phyloP scores from a whole-genome alignment of 2,888 invertebrate genomes.

The Acanthosepion pharaonis region DNA sequence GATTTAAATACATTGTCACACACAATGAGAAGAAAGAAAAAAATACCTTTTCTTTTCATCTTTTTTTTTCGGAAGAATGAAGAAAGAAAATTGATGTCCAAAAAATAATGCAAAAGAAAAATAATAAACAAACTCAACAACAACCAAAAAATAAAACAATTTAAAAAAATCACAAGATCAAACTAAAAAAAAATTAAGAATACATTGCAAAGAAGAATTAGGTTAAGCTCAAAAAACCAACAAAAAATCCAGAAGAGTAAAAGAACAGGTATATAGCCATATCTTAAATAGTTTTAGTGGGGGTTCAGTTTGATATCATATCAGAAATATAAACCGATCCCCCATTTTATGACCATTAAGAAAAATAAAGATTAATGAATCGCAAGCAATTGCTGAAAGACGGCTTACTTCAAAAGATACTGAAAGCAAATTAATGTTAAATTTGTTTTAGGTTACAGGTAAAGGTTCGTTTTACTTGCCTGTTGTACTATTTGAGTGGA shows the following conservation, averaged over 20 bases:
- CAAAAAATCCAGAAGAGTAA: background rate
- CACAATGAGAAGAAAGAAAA: background rate
- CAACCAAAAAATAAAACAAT: background rate
- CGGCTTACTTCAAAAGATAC: background rate
- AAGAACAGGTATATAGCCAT: background rate
- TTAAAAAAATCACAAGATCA: background rate
- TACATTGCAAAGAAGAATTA: background rate
- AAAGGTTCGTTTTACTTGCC: conserved; percentile 33
- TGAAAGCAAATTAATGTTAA: background rate
- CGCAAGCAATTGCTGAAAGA: background rate
- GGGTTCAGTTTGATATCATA: background rate
- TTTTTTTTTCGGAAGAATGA: background rate
- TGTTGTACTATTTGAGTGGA: background rate
- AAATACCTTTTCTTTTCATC: background rate
- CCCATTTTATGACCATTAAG: background rate
- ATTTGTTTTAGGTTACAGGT: background rate
- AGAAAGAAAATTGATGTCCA: background rate
- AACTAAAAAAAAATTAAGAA: background rate
- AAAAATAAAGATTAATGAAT: background rate
- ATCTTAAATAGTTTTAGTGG: background rate
- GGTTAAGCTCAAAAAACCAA: background rate
- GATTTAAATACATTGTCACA: background rate
- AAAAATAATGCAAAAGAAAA: background rate
- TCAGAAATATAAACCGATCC: background rate
- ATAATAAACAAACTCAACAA: background rate